Evolutionary conservation across 2,797 vertebrate genomes (phyloP), one percentile per base, ranked within the genome.

Genomic region (Bufotes viridis): DNA sequence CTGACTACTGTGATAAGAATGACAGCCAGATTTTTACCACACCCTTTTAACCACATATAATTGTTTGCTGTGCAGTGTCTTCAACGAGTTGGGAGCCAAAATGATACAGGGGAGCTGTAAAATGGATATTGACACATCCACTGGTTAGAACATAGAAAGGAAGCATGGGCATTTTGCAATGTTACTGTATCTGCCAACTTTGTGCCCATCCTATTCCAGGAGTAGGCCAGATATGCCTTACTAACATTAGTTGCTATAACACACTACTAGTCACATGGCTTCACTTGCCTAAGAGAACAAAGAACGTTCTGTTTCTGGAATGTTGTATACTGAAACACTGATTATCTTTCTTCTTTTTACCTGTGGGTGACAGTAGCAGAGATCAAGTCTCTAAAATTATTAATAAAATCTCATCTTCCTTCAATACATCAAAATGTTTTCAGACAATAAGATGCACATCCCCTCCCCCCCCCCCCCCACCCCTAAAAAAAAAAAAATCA

Each of bases 1-100:
- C n/a, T 24, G 11, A n/a, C 17, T 74, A 51, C 8, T n/a, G 18
- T 26, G 58, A 42, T 12, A 63, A 58, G 72, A 82, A 87, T 87
- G 82, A 34, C 49, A 24, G 26, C 51, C 67, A 17, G 61, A 49
- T 65, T 67, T 29, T 49, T 69, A 29, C 24, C 81, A 79, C 29
- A 78, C n/a, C 13, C 12, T 29, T 29, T 69, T 29, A 83, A 18
- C 9, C 51, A 88, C 76, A 29, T 72, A 3, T 81, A 12, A 81
- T 85, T 80, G 85, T 85, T 89, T 89, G 2, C 58, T 82, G 9
- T 89, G 24, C 20, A 26, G 13, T 83, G 42, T 51, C 61, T 13
- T 69, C 42, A 78, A 22, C 60, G 42, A 78, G 67, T 29, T 58
- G 24, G 61, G 3, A 83, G 18, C 60, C 70, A 82, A 82, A 75